These are phyloP conservation scores for Porites lobata DNA, from an alignment of 92 coral and sea anemone species.

Conservation along the genomic window DNA sequence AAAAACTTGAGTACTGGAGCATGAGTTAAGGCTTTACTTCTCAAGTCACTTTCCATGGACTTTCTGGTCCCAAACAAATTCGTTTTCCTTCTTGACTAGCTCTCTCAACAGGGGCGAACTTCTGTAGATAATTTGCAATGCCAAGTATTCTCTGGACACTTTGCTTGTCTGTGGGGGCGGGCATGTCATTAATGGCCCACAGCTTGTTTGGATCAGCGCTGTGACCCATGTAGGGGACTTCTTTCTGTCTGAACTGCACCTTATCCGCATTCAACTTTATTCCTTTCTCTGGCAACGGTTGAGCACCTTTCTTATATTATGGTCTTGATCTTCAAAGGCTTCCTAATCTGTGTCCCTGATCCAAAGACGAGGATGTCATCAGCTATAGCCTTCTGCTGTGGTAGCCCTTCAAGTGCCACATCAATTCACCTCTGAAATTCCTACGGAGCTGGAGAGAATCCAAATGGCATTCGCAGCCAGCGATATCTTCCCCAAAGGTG, in stretches of 20 bases:
- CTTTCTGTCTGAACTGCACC: constrained; percentile 36
- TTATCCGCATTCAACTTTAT: constrained; percentile 46
- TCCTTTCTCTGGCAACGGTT: constrained; percentile 34
- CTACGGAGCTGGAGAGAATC: too few species aligned
- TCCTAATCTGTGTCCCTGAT: too few species aligned
- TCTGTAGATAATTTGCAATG: constrained; percentile 69
- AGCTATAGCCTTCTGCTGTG: too few species aligned
- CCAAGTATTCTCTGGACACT: constrained; percentile 68
- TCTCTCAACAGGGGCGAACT: constrained; percentile 69
- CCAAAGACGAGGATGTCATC: too few species aligned
- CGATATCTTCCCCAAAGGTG: too few species aligned
- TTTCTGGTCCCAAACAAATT: constrained; percentile 62
- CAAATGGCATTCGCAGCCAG: too few species aligned
- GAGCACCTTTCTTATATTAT: constrained; percentile 3
- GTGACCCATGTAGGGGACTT: constrained; percentile 54
- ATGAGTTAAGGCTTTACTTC: constrained; percentile 43
- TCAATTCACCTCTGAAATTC: too few species aligned
- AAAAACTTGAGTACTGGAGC: constrained; percentile 66
- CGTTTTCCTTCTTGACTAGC: constrained; percentile 63
- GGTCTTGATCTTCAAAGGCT: constrained; percentile 14
- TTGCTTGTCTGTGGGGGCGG: constrained; percentile 55
- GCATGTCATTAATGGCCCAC: constrained; percentile 63
- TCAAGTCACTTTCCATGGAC: constrained; percentile 57
- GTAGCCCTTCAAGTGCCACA: too few species aligned
- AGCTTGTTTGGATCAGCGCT: constrained; percentile 48